Evolutionary conservation across 2,113 vertebrate genomes (phyloP), one percentile per base, ranked within the genome.

Genomic region (Nothobranchius furzeri): DNA sequence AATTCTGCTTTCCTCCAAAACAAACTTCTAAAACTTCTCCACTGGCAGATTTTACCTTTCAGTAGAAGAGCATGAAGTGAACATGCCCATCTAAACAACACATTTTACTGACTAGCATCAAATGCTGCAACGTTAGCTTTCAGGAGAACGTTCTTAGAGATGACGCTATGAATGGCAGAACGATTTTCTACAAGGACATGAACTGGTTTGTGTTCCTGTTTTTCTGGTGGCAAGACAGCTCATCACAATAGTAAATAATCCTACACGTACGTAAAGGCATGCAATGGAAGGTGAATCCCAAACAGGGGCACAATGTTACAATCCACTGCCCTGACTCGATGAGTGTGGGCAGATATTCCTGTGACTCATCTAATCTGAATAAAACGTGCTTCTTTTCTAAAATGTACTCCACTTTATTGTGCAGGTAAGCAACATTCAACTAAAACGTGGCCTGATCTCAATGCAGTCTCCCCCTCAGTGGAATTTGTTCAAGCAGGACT

Each of bases 341-440:
- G n/a, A 46, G 12, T 51, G 2, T 43, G 57, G 37, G 52, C 3
- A 73, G 64, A 55, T n/a, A 25, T 48, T 56, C 35, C 4, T 51
- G 30, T 45, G 60, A 72, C 60, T 77, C 66, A 70, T 61, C 40
- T 59, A 6, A 5, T 58, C 3, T 79, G 40, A 73, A 75, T 68
- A 67, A 77, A 83, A 71, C 0, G 60, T 64, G 47, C 9, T 13
- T 57, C 25, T 40, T 42, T 54, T 64, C 0, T 4, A 17, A 42
- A 64, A 60, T 43, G 49, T 68, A 59, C 51, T 37, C 30, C 35
- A 42, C 54, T 58, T 77, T 65, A 17, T 7, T 62, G 45, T 52
- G 49, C 79, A 66, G 61, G 0, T 42, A 63, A 40, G 40, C 17
- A 67, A 25, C 4, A 30, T 30, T 4, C 55, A 42, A 17, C 17